Evolutionary conservation across 2,797 vertebrate species (phyloP).

Genomic region (Tarsius wallacei): DNA sequence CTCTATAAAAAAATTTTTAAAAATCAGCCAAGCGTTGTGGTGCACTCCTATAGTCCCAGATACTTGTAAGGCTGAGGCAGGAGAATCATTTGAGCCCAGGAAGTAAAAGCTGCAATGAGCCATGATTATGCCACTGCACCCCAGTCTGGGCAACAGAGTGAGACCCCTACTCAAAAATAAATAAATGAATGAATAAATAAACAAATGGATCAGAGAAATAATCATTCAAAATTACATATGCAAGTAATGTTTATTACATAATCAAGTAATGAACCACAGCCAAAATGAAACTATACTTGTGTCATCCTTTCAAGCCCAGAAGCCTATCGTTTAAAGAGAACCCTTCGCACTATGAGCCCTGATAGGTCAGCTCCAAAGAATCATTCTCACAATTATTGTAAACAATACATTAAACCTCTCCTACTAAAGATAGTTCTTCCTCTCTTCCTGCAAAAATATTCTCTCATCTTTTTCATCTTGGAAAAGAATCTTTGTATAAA

Average conservation of each 20-base stretch:
- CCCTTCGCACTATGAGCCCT: background rate
- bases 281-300: constrained; percentile 47
- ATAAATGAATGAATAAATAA: too few species aligned
- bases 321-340: background rate
- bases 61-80: too few species aligned
- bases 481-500: constrained; percentile 9
- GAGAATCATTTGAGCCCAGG: too few species aligned
- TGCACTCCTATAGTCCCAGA: too few species aligned
- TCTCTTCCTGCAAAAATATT: background rate
- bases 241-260: background rate
- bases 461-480: background rate
- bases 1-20: too few species aligned
- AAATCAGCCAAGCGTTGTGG: too few species aligned
- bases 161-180: too few species aligned
- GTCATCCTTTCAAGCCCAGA: background rate
- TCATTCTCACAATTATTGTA: background rate
- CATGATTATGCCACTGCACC: too few species aligned
- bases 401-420: background rate
- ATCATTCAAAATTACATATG: constrained; percentile 58
- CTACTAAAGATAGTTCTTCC: background rate
- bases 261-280: constrained; percentile 39
- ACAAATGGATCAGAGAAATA: constrained; percentile 7
- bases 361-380: background rate
- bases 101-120: too few species aligned
- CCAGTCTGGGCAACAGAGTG: too few species aligned